phyloP scores from a whole-genome alignment of 2,113 vertebrate species.

The Montifringilla adamsi region DNA sequence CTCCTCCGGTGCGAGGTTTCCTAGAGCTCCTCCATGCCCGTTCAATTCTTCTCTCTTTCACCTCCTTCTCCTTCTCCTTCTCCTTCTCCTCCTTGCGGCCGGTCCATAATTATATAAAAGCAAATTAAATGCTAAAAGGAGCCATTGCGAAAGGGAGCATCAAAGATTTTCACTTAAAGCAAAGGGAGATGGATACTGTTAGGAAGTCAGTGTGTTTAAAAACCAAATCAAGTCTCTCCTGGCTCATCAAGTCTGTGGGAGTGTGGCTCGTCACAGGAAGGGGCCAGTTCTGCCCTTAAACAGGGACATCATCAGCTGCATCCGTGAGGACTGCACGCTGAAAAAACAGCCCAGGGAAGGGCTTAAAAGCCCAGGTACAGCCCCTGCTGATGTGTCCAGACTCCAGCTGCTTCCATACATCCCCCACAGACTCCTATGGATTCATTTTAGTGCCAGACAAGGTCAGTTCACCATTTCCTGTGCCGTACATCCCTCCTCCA shows the following conservation, averaged over 20 bases:
- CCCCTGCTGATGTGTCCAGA: background rate
- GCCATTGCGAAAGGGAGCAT: background rate
- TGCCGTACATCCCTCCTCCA: background rate
- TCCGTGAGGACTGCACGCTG: background rate
- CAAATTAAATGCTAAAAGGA: background rate
- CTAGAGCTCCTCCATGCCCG: background rate
- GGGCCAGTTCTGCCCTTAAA: background rate
- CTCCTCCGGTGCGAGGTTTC: background rate
- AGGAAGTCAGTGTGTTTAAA: background rate
- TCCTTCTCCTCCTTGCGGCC: background rate
- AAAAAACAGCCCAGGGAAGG: background rate
- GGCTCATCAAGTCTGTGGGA: background rate
- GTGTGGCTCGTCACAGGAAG: background rate
- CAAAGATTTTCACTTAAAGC: background rate
- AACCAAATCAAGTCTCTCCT: background rate
- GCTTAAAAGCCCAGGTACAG: background rate
- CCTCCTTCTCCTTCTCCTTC: too few species aligned
- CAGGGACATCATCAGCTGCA: background rate
- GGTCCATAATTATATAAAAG: background rate
- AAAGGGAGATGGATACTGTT: background rate
- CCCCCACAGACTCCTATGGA: background rate
- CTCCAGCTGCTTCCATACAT: background rate
- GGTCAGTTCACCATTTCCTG: background rate
- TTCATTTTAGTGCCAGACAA: background rate
- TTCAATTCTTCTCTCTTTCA: background rate